phyloP scores from a whole-genome alignment of 2,888 invertebrate species.

The Acanthococcus lagerstroemiae region DNA sequence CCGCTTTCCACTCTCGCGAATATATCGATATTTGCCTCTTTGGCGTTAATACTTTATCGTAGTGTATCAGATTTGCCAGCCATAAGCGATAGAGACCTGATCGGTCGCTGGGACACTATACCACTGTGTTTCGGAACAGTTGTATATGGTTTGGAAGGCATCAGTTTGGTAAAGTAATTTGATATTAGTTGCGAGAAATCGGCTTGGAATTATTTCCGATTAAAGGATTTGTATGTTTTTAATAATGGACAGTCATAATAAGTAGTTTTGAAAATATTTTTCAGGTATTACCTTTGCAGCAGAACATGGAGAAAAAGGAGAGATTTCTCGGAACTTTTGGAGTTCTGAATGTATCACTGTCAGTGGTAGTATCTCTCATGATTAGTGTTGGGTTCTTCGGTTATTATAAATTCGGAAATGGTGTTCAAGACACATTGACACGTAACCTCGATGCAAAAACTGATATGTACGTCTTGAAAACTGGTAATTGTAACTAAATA shows the following conservation, averaged over 20 bases:
- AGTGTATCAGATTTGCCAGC: constrained; percentile 61
- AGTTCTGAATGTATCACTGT: constrained; percentile 83
- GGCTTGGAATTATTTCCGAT: no score
- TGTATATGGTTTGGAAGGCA: constrained; percentile 94
- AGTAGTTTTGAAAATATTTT: no score
- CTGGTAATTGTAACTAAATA: no score
- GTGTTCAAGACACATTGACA: constrained; percentile 72
- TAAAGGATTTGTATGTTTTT: no score
- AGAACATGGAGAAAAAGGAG: constrained; percentile 72
- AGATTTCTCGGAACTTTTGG: constrained; percentile 70
- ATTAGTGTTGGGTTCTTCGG: constrained; percentile 74
- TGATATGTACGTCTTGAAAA: constrained; percentile 1
- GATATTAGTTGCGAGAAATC: no score
- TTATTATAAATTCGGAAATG: constrained; percentile 77
- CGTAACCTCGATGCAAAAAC: constrained; percentile 54
- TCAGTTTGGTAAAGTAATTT: constrained; percentile 68
- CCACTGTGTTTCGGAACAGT: constrained; percentile 94
- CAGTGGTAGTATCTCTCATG: constrained; percentile 65
- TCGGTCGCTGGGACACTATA: constrained; percentile 49
- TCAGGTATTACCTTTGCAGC: constrained; percentile 88
- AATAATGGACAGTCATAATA: no score
- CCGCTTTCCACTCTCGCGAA: constrained; percentile 71
- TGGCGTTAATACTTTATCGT: constrained; percentile 66
- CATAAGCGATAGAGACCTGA: constrained; percentile 49
- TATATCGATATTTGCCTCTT: constrained; percentile 60